Conservation (phyloP, 2,797 vertebrate species). For the Hypotaenidia okinawae region DNA sequence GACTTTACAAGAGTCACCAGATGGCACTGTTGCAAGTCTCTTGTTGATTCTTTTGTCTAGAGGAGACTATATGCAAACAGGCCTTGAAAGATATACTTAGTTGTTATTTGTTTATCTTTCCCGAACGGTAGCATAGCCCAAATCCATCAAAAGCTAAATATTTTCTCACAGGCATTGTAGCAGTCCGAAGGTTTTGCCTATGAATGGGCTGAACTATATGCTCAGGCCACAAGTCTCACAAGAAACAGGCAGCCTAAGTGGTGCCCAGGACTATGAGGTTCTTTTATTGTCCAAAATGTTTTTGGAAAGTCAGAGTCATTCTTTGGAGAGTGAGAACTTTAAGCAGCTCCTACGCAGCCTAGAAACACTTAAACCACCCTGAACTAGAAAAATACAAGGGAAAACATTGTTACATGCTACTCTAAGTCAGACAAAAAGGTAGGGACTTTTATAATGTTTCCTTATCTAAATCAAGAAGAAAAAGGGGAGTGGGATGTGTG, state of each 20-base stretch:
- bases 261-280: not conserved
- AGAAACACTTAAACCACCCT: not conserved
- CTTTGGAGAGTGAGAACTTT: not conserved
- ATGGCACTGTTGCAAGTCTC: constrained; percentile 38
- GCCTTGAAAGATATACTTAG: not conserved
- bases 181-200: not conserved
- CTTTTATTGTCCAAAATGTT: not conserved
- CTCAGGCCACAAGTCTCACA: not conserved
- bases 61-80: not conserved
- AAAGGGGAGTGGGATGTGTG: not conserved
- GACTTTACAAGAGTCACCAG: constrained; percentile 9
- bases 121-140: not conserved
- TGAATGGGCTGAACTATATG: not conserved
- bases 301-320: not conserved
- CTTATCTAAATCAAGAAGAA: not conserved
- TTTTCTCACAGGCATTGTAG: not conserved
- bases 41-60: constrained; percentile 35
- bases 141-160: not conserved
- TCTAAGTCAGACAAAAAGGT: not conserved
- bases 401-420: not conserved
- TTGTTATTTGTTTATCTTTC: constrained; percentile 29
- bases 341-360: not conserved
- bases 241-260: not conserved
- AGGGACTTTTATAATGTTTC: not conserved
- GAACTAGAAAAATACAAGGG: not conserved